A percentile compares a stretch with the other conserved stretches of the same genome.
Evolutionary conservation across 2,797 vertebrate species (phyloP).

Genomic region (Coendou prehensilis): DNA sequence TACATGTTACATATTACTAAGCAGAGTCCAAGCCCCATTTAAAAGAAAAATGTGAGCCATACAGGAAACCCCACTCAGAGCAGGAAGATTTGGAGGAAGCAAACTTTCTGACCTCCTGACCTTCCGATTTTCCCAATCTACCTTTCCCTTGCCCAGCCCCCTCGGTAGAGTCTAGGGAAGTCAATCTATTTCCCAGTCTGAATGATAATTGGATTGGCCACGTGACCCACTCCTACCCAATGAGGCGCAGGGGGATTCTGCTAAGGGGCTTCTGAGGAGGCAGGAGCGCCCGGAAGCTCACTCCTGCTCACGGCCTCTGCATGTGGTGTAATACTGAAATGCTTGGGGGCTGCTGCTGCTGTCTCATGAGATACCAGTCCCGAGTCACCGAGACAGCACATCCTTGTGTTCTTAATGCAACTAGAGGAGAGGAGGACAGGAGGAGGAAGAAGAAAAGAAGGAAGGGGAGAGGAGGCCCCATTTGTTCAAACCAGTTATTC

Average conservation of each 20-base stretch:
- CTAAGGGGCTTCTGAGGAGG: not conserved
- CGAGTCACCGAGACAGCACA: not conserved
- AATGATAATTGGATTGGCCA: not conserved
- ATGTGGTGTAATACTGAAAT: not conserved
- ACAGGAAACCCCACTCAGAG: not conserved
- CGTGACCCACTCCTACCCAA: not conserved
- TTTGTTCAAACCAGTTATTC: not conserved
- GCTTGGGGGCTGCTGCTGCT: not conserved
- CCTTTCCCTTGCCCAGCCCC: not conserved
- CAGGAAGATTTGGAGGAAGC: not conserved
- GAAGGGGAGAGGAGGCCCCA: not conserved
- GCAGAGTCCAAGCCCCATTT: not conserved
- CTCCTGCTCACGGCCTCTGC: not conserved
- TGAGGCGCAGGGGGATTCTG: not conserved
- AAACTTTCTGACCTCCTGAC: not conserved
- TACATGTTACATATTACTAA: not conserved
- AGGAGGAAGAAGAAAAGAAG: not conserved
- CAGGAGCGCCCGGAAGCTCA: not conserved
- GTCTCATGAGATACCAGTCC: not conserved
- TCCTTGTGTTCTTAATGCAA: not conserved
- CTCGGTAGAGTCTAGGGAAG: not conserved
- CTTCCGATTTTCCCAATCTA: not conserved
- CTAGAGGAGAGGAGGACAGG: not conserved
- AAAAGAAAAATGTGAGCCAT: not conserved
- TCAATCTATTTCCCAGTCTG: not conserved